Conservation (phyloP, 1,140 invertebrate genomes). For the Eufriesea mexicana region DNA sequence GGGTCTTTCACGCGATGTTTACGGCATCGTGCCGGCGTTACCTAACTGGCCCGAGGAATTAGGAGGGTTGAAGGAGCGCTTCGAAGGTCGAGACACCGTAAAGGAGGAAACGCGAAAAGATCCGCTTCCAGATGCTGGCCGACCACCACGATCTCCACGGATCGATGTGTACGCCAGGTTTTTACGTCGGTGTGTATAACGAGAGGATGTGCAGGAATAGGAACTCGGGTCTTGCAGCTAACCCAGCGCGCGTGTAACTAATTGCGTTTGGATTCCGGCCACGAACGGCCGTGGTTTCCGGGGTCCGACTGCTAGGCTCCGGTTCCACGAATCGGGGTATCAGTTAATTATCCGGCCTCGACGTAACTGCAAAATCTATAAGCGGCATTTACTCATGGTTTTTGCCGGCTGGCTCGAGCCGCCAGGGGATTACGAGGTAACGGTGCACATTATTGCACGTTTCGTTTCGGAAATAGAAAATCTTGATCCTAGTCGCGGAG, state of each 20-base stretch:
- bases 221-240: slow-evolving; percentile 53
- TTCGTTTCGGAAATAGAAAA: slow-evolving; percentile 40
- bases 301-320: slow-evolving; percentile 64
- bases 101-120: slow-evolving; percentile 52
- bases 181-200: slow-evolving; percentile 16
- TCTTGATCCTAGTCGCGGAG: neutral
- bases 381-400: slow-evolving; percentile 52
- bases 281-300: slow-evolving; percentile 69
- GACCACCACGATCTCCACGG: neutral
- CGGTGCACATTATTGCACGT: slow-evolving; percentile 37
- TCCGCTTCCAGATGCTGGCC: slow-evolving; percentile 33
- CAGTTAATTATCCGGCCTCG: slow-evolving; percentile 62
- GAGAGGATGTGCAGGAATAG: slow-evolving; percentile 33
- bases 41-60: slow-evolving; percentile 58
- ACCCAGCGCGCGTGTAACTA: slow-evolving; percentile 69
- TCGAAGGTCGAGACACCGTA: slow-evolving; percentile 59
- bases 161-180: neutral
- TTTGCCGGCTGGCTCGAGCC: neutral
- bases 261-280: slow-evolving; percentile 72
- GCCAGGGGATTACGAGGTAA: slow-evolving; percentile 14
- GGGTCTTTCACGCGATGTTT: slow-evolving; percentile 51
- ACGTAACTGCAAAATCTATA: slow-evolving; percentile 59
- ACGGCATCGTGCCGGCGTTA: slow-evolving; percentile 22
- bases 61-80: slow-evolving; percentile 28
- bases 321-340: slow-evolving; percentile 67